Evolutionary conservation across 2,797 vertebrate species (phyloP), one percentile per base, ranked within the genome.

Genomic region (Epinephelus awoara): DNA sequence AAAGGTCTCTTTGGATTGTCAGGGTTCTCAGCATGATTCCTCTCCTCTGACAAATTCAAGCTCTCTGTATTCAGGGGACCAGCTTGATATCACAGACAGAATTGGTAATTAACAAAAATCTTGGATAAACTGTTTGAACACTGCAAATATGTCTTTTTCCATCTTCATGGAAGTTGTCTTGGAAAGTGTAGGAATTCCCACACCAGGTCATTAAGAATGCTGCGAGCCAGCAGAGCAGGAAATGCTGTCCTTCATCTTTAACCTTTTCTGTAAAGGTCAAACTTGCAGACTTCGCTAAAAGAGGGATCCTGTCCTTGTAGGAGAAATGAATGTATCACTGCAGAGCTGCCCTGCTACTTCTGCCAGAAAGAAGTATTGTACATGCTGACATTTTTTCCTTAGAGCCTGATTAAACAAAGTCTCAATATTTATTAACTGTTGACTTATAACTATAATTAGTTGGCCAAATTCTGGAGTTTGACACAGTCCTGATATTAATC

Each of bases 251-350:
- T 74, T 82, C 81, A 80, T 88, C 58, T 67, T 68, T 81, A 75
- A 80, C 78, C 86, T 84, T 92, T 87, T 85, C 52, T 64, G 38
- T 62, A 87, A 88, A 91, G 87, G 89, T 80, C 75, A 86, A 58
- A 82, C 76, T 67, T 19, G 57, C 65, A 67, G 55, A 66, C 58
- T 59, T 14, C 1, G 50, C 25, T 62, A 13, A 77, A 65, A 23
- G 61, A 67, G 34, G 19, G 27, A n/a, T 64, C 59, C 40, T 55
- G 68, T 57, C 72, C 73, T 66, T 57, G 54, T 42, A 19, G 29
- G 13, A 62, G 50, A 38, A 29, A 21, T 27, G 23, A 47, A 47
- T 59, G 51, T 64, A 55, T 71, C 68, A 38, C 68, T 70, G 72
- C 59, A 52, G 63, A 67, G 50, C 58, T 47, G 61, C 75, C 67